A percentile compares a stretch with the other conserved stretches of the same genome.
These are phyloP conservation scores for Ips typographus DNA, from an alignment of 1,140 invertebrate species.

Conservation along the genomic window DNA sequence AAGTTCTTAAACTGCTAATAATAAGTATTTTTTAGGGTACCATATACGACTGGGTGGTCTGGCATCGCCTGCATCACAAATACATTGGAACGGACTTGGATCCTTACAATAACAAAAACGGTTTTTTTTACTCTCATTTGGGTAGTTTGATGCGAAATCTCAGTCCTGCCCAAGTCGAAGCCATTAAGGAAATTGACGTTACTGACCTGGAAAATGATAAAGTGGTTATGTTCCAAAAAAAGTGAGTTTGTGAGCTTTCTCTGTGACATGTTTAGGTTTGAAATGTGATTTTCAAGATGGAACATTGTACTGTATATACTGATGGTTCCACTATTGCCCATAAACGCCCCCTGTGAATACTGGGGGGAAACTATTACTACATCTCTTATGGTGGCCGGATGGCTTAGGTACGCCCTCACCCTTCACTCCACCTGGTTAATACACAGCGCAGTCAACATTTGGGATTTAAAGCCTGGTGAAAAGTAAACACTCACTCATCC, in stretches of 20 bases:
- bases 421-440: conserved; percentile 67
- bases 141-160: conserved; percentile 62
- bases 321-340: conserved; percentile 67
- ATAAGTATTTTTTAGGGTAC: conserved; percentile 60
- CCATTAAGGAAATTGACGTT: conserved; percentile 77
- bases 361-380: conserved; percentile 63
- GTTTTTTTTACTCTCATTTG: conserved; percentile 85
- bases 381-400: conserved; percentile 55
- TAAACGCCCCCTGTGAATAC: conserved; percentile 73
- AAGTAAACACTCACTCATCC: conserved; percentile 59
- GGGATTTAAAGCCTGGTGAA: conserved; percentile 68
- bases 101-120: conserved; percentile 83
- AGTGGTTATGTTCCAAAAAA: conserved; percentile 85
- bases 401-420: conserved; percentile 64
- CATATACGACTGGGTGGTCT: conserved; percentile 75
- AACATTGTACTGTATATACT: conserved; percentile 70
- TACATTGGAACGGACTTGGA: conserved; percentile 86
- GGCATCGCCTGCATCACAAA: conserved; percentile 89
- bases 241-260: conserved; percentile 51
- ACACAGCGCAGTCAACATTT: conserved; percentile 68
- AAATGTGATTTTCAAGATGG: conserved; percentile 56
- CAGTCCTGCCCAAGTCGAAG: conserved; percentile 69
- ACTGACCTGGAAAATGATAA: conserved; percentile 80
- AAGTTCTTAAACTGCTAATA: background rate
- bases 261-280: background rate